Base-by-base conservation (phyloP, 2,113 vertebrate genomes). In the Indicator indicator region DNA sequence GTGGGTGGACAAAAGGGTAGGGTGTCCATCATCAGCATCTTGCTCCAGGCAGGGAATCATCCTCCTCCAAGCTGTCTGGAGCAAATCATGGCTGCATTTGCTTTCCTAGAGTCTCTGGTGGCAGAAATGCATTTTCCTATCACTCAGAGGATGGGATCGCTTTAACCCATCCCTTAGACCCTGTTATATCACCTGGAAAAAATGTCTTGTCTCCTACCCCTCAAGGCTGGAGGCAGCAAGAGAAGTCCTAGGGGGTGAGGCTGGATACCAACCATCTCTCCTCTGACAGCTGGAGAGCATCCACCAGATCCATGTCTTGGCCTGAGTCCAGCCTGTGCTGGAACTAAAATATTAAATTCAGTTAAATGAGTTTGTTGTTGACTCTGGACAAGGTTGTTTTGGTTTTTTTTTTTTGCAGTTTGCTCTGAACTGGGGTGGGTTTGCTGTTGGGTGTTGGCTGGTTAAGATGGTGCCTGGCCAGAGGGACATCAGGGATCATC, bases 141-240 rank as follows among this genome's bases (percentile, higher is more conserved):
- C 38, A 4, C 60, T 69, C 16, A 17, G 62, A 30, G 56, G 24
- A 78, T 23, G 1, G 1, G 38, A 6, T 11, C 0, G 0, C 48
- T 74, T 83, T 38, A 68, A 46, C 33, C 18, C 48, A n/a, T 46
- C 58, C 18, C 52, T 79, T 32, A 79, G 80, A 70, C 5, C 40
- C 33, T 27, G 27, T 55, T 63, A 28, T 9, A 7, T 68, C 83
- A 27, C 8, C 12, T 54, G 13, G 40, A 55, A 20, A 20, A 46
- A 36, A 24, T 9, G 16, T 5, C 12, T 40, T 33, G 4, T 55
- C n/a, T 72, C 50, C 55, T 65, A 15, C 11, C 27, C 52, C 5
- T 2, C n/a, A 8, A 42, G 23, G 58, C 79, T 71, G 80, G 80
- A 64, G 30, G 38, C 0, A 5, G 33, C 0, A 0, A 0, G 44